Evolutionary conservation across 2,797 vertebrate species (phyloP).

Genomic region (Peromyscus melanophrys): DNA sequence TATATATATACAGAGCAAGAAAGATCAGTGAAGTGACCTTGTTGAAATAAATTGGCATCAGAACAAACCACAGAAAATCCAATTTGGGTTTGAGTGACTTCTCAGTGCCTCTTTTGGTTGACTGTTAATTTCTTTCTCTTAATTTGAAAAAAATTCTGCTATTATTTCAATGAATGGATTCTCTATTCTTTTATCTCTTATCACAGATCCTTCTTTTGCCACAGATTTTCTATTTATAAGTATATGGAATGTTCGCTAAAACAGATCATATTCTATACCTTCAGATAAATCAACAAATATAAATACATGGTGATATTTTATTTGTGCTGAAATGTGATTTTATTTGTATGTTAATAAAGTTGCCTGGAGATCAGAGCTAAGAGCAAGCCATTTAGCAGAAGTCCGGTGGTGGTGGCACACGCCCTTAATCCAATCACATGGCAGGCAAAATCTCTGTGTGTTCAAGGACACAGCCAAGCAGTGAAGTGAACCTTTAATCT

Average conservation of each 20-base stretch:
- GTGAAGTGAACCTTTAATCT: too few species aligned
- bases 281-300: neutral
- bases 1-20: neutral
- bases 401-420: too few species aligned
- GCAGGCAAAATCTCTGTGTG: too few species aligned
- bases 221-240: neutral
- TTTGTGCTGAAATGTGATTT: too few species aligned
- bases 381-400: too few species aligned
- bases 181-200: neutral
- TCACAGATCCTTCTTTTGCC: neutral
- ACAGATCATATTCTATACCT: neutral
- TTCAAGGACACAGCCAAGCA: too few species aligned
- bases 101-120: neutral
- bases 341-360: too few species aligned
- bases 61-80: neutral
- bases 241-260: neutral
- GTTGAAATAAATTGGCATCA: neutral
- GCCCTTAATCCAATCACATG: too few species aligned
- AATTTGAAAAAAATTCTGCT: neutral
- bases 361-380: too few species aligned
- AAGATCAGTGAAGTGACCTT: neutral
- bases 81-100: neutral
- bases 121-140: neutral
- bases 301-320: too few species aligned
- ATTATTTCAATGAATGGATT: neutral